Percentiles rank a stretch among this genome's conserved stretches.
phyloP scores from a whole-genome alignment of 2,113 vertebrate genomes.

The Elaphurus davidianus region DNA sequence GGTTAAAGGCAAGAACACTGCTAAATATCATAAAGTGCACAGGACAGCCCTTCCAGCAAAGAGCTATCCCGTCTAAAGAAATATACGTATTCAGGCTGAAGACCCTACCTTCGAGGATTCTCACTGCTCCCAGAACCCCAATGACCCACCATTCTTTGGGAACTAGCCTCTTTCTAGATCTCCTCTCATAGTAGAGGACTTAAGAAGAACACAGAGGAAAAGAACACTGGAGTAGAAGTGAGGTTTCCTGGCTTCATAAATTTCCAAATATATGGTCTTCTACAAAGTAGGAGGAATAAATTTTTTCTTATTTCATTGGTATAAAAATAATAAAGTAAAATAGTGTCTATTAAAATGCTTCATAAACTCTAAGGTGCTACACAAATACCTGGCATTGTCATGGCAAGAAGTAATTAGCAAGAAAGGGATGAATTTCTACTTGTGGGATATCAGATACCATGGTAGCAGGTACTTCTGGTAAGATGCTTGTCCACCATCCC shows the following conservation, averaged over 20 bases:
- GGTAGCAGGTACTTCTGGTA: not conserved
- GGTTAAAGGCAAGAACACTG: not conserved
- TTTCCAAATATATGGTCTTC: not conserved
- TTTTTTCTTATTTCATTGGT: not conserved
- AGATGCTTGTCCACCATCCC: not conserved
- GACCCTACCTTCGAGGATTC: not conserved
- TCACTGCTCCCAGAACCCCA: rapidly evolving
- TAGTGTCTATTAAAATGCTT: not conserved
- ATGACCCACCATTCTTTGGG: not conserved
- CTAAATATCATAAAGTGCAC: not conserved
- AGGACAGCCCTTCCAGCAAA: not conserved
- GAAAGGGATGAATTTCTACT: not conserved
- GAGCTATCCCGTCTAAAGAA: not conserved
- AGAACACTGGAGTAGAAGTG: not conserved
- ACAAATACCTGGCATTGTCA: not conserved
- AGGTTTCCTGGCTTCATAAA: not conserved
- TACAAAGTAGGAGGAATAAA: not conserved
- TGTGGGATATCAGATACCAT: not conserved
- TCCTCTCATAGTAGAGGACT: not conserved
- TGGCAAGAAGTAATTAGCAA: not conserved
- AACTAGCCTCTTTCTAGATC: not conserved
- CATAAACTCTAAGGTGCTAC: not conserved
- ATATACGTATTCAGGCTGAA: not conserved
- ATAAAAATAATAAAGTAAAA: not conserved
- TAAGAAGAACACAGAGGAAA: not conserved